Evolutionary conservation across 30 jellyfish, hydroid and myxozoan genomes (phyloP).

Genomic region (Euphysa ruthae): DNA sequence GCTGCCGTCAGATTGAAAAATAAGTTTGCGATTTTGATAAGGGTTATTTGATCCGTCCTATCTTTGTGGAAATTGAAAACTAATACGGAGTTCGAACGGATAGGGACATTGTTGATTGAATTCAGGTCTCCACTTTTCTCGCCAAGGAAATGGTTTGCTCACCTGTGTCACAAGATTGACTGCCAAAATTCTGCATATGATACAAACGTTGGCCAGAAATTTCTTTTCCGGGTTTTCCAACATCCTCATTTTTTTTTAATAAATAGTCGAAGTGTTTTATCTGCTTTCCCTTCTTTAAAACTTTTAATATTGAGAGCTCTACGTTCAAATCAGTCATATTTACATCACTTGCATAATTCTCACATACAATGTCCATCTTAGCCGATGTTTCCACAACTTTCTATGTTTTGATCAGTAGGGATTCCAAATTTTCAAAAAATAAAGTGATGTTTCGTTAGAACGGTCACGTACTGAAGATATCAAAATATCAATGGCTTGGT

Average conservation of each 20-base stretch:
- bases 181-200: constrained; percentile 13
- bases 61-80: neutral
- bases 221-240: constrained; percentile 9
- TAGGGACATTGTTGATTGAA: constrained; percentile 2
- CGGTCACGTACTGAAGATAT: constrained; percentile 26
- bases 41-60: constrained; percentile 5
- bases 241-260: constrained; percentile 21
- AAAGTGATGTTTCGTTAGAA: constrained; percentile 26
- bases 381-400: constrained; percentile 39
- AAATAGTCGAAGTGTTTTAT: constrained; percentile 17
- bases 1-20: constrained; percentile 8
- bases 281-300: constrained; percentile 27
- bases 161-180: constrained; percentile 22
- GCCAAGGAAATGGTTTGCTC: constrained; percentile 18
- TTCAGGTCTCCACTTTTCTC: constrained; percentile 5
- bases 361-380: neutral
- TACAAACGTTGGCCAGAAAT: constrained; percentile 17
- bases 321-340: neutral
- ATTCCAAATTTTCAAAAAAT: constrained; percentile 24
- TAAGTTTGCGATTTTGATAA: constrained; percentile 20
- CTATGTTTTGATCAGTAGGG: constrained; percentile 25
- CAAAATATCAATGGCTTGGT: constrained; percentile 15
- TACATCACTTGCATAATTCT: constrained; percentile 24
- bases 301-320: constrained; percentile 7
- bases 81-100: constrained; percentile 7